A percentile compares a stretch with the other conserved stretches of the same genome.
These are phyloP conservation scores for Poecilia picta DNA, from an alignment of 2,797 vertebrate genomes.

Conservation along the genomic window DNA sequence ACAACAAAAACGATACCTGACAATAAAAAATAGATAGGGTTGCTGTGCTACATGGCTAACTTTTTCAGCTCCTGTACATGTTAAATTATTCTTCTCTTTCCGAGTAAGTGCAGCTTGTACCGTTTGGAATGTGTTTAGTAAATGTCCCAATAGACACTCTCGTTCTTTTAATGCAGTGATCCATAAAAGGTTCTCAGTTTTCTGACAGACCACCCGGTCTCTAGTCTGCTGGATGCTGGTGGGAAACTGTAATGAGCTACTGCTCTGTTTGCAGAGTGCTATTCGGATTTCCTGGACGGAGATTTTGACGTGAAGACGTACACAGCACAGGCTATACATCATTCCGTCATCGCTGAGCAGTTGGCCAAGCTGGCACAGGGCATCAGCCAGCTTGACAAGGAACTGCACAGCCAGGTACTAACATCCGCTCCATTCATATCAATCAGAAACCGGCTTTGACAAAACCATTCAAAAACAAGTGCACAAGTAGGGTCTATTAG, in stretches of 20 bases:
- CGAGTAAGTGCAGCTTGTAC: neutral
- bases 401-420: constrained; percentile 92
- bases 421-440: neutral
- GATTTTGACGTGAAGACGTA: constrained; percentile 95
- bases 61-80: neutral
- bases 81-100: neutral
- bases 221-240: neutral
- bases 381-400: constrained; percentile 97
- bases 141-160: neutral
- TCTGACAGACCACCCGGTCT: neutral
- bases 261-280: constrained; percentile 84
- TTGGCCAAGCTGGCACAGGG: constrained; percentile 94
- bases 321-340: constrained; percentile 93
- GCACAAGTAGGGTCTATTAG: neutral
- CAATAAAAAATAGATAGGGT: neutral
- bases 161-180: neutral
- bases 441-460: neutral
- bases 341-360: constrained; percentile 93
- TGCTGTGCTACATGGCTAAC: neutral
- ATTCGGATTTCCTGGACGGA: constrained; percentile 88
- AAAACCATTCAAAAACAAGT: neutral
- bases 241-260: neutral
- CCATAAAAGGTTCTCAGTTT: neutral
- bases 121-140: neutral
- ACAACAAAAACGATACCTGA: neutral